Percentiles rank a stretch among this genome's conserved stretches.
Conservation (phyloP, 2,113 vertebrate genomes). For the Stictonetta naevosa region DNA sequence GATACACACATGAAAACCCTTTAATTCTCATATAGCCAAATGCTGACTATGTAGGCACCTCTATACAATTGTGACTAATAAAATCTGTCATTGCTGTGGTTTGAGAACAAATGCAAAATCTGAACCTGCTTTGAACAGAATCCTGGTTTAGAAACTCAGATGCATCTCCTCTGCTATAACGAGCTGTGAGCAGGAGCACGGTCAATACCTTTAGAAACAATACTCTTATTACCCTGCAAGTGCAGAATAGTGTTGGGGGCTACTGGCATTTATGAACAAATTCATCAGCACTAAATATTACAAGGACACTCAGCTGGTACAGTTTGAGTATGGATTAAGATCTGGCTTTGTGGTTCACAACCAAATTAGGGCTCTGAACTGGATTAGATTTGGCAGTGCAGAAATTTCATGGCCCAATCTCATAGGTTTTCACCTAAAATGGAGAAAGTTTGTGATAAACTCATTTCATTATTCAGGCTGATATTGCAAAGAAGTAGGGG, state of each 20-base stretch:
- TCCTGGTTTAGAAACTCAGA: neutral
- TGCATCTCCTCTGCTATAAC: neutral
- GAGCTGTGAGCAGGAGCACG: neutral
- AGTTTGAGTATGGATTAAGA: neutral
- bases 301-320: neutral
- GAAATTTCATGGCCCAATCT: neutral
- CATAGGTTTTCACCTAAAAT: neutral
- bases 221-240: neutral
- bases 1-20: neutral
- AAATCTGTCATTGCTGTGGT: neutral
- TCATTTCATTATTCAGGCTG: neutral
- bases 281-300: neutral
- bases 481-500: neutral
- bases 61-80: neutral
- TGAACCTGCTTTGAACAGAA: neutral
- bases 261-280: neutral
- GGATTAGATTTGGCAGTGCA: neutral
- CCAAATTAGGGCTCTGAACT: neutral
- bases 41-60: neutral
- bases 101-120: constrained; percentile 30
- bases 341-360: neutral
- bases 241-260: neutral
- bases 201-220: neutral
- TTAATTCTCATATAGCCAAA: neutral
- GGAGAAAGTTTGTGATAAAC: neutral